Evolutionary conservation across 2,797 vertebrate genomes (phyloP), one percentile per base, ranked within the genome.

Genomic region (Melanotaenia maccullochi): DNA sequence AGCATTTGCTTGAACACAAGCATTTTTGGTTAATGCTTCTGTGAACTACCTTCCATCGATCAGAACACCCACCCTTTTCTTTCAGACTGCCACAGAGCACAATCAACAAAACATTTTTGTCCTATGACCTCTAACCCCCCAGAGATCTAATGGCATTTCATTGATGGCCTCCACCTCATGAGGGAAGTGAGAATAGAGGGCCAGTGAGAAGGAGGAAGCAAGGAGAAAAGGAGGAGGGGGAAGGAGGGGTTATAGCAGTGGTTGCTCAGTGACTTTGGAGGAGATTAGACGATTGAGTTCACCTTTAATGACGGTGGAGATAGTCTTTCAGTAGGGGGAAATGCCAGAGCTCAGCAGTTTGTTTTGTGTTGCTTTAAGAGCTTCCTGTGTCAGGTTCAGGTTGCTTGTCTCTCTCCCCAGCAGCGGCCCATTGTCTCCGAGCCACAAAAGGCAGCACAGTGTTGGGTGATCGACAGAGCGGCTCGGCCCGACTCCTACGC

Each of bases 381-480:
- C 93, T 95, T 95, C 94, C 94, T 94, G 92, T 93, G 92, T 90
- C 91, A 90, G 94, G 93, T 93, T 95, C 94, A 92, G 92, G 93
- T 95, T 94, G 90, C 94, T 78, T 79, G 68, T 87, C 84, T 89
- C 82, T 80, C 83, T 87, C 75, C 75, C 82, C 76, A 47, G 88
- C 90, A 89, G 87, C 77, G 51, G 85, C 92, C 82, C 84, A 91
- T 93, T 93, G 92, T 94, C 91, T 93, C 88, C 49, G 22, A 68
- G 74, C 74, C 85, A 90, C 86, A 92, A 92, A 90, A 87, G 86
- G 82, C 85, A 81, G 87, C 79, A 66, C 78, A 86, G 85, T 73
- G 86, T 79, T 78, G 79, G 89, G 67, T 92, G 93, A 93, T 90
- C 81, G 79, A 91, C 91, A 55, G 84, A 81, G 64, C 83, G 67